Base-by-base conservation (phyloP, 2,113 vertebrate species). In the Tupaia chinensis region DNA sequence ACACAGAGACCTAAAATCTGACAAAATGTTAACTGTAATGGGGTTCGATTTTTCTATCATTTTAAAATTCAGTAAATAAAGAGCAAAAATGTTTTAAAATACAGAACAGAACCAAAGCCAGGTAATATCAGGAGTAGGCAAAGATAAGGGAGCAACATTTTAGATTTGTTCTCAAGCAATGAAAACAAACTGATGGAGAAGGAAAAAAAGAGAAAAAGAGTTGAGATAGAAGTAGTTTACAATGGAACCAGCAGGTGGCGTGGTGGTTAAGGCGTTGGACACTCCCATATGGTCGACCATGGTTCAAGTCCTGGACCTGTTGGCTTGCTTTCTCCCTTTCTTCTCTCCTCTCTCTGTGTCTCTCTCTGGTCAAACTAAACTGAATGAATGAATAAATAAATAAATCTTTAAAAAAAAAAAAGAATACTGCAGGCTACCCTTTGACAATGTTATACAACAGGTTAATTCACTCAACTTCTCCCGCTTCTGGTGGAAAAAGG, bases 21-120 rank as follows among this genome's bases (percentile, higher is more conserved):
- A 78, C 54, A 87, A 66, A 65, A 94, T 2, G 11, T 65, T 77
- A 90, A 53, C 13, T 56, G 63, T 27, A 68, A 78, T 27, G 16
- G 14, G 73, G 73, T 65, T 25, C 17, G 16, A 56, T 29, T 87
- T 79, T 73, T 79, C 70, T 44, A 15, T 3, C 79, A 7, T 3
- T 90, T 72, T 78, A 94, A 81, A 94, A 61, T 63, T 89, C 22
- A 78, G 22, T 23, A 74, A 85, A n/a, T 73, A 82, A 74, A 86
- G 83, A 68, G 29, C 63, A 15, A 20, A 65, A 29, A 74, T 20
- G 29, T 82, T 65, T 61, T 22, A 14, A 69, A 65, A 68, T 60
- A 96, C 4, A 65, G 61, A 87, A 20, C 20, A 10, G 15, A 70
- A 63, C 11, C 7, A 76, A 84, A 44, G 54, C 72, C 72, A 90